Evolutionary conservation across 2,888 invertebrate species (phyloP), one percentile per base, ranked within the genome.

Genomic region (Drosophila phalerata): DNA sequence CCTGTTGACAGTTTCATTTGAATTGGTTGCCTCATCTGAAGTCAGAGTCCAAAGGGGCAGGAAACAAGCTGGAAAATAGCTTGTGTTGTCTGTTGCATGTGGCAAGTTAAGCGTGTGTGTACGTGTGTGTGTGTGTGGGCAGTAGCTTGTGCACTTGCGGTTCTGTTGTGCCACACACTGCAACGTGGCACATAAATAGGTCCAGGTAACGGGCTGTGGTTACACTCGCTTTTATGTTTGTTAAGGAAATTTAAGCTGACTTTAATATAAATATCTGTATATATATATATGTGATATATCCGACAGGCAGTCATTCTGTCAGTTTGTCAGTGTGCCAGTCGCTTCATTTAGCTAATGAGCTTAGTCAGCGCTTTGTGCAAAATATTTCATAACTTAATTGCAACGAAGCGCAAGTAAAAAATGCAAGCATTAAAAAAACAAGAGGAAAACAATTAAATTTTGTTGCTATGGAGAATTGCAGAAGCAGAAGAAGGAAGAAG

Each of bases 381-480:
- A 67, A 56, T 49, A 88, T 84, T 84, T 84, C 89, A 87, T 88
- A 84, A 84, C 62, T 72, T 73, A 76, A 81, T 84, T 72, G 83
- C 86, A 69, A 53, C 65, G 58, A 64, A 70, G 67, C 43, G 71
- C 57, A 53, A 40, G 53, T 68, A 56, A 77, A 63, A 68, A 53
- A 34, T 43, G 40, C 48, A 69, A 30, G 58, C 45, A 57, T 32
- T 52, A 32, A 28, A 40, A 53, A 8, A 47, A 55, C 48, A 22
- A 22, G 25, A 28, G 25, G 47, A 34, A 47, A 40, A 45, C 32
- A 47, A 57, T 58, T 62, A 61, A 48, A 40, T 48, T 71, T 64
- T 69, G 52, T 53, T 71, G 71, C 56, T 38, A 62, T 28, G 48
- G 56, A 64, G 58, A 64, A 61, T 53, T 48, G 87, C 65, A 47